A percentile compares a stretch with the other conserved stretches of the same genome.
phyloP scores from a whole-genome alignment of 2,113 vertebrate species.

The Lagopus muta region DNA sequence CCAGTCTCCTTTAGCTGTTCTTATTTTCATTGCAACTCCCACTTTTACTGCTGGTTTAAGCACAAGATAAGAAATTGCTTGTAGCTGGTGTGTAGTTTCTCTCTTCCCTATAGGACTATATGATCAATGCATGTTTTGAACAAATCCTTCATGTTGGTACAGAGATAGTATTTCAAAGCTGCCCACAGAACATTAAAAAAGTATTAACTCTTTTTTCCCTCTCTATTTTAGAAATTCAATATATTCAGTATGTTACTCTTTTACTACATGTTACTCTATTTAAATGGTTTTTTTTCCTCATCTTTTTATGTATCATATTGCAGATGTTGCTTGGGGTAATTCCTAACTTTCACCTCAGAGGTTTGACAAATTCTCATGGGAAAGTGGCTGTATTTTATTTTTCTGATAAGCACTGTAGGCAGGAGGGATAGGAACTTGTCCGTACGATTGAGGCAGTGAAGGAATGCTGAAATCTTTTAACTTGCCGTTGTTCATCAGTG shows the following conservation, averaged over 20 bases:
- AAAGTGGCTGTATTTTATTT: neutral
- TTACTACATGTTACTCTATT: neutral
- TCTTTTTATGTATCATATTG: neutral
- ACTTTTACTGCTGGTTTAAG: conserved; percentile 11
- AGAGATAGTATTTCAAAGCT: neutral
- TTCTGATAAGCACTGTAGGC: neutral
- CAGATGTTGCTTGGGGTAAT: conserved; percentile 4
- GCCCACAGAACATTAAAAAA: neutral
- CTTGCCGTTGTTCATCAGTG: neutral
- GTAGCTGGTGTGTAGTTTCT: neutral
- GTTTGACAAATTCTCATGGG: neutral
- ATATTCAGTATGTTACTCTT: neutral
- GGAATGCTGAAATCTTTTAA: neutral
- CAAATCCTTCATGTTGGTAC: neutral
- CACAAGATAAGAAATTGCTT: neutral
- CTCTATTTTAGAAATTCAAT: neutral
- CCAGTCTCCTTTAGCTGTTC: neutral
- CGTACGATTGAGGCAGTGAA: neutral
- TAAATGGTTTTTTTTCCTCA: neutral
- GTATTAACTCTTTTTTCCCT: neutral
- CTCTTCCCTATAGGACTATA: neutral
- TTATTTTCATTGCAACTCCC: neutral
- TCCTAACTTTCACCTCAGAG: neutral
- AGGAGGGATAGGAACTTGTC: neutral
- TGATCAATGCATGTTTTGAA: neutral